Evolutionary conservation across 2,888 invertebrate genomes (phyloP), one percentile per base, ranked within the genome.

Genomic region (Cybosia mesomella): DNA sequence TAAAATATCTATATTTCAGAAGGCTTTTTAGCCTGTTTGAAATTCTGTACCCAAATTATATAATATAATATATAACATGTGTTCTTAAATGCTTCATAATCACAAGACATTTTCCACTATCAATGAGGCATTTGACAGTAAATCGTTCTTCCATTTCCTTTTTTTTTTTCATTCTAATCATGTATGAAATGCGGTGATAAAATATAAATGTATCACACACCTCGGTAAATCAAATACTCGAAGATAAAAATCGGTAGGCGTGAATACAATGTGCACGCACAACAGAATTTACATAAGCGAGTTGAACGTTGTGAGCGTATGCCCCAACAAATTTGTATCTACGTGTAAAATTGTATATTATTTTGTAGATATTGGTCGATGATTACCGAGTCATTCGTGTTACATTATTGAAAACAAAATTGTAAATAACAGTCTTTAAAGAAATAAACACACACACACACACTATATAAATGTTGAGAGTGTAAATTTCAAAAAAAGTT

Each of bases 241-340:
- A 73, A 83, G 85, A 86, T 88, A 86, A 87, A 88, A 89, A 87
- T 87, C 88, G 85, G 86, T 71, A 83, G 83, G 83, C 83, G 87
- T 87, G 86, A 88, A 87, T 85, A 87, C 82, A 82, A n/a, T 85
- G 85, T 82, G 79, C 82, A 84, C 85, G 85, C 87, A 85, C 83
- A 83, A 81, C 80, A 78, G 80, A 83, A 88, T 88, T 87, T 87
- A 87, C 83, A 84, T 84, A 83, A 83, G 77, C 79, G 83, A 80
- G 77, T 78, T 74, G 74, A 82, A 75, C 70, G 75, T 80, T 73
- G 73, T 76, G 67, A 75, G 69, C 69, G 70, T 80, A 77, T 78
- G 76, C 72, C 74, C 74, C 76, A 81, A 75, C 70, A 68, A 71
- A 75, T 81, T 82, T 78, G 71, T 73, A 75, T 77, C 66, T 62